Conservation (phyloP, 2,797 vertebrate species). For the Lagocephalus sceleratus region DNA sequence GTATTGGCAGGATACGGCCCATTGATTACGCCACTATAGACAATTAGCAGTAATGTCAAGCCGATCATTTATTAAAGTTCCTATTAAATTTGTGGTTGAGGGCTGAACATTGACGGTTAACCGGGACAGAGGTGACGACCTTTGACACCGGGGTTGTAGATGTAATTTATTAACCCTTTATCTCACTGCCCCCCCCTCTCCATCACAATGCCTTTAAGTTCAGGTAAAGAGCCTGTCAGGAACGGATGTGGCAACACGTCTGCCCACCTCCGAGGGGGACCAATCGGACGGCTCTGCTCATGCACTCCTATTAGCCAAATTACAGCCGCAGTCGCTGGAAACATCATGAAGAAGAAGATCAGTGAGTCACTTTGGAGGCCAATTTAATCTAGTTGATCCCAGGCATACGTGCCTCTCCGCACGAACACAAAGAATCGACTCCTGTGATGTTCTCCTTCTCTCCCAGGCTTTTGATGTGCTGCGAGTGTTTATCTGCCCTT, state of each 20-base stretch:
- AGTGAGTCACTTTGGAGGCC: conserved; percentile 37
- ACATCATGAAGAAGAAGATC: conserved; percentile 17
- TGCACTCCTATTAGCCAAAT: conserved; percentile 22
- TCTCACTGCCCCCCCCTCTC: not conserved
- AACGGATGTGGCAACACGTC: not conserved
- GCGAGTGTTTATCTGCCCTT: conserved; percentile 49
- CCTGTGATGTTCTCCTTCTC: conserved; percentile 30
- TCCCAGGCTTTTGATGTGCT: conserved; percentile 48
- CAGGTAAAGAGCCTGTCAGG: conserved; percentile 25
- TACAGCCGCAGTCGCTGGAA: not conserved
- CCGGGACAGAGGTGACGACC: conserved; percentile 13
- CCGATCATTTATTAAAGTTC: conserved; percentile 39
- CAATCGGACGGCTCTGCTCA: too few species aligned
- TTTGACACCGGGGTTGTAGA: conserved; percentile 23
- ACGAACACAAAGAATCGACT: conserved; percentile 36
- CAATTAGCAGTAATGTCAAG: conserved; percentile 25
- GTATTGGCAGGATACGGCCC: conserved; percentile 7
- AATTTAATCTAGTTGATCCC: conserved; percentile 40
- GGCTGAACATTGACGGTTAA: conserved; percentile 7
- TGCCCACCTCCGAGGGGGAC: too few species aligned
- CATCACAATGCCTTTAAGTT: conserved; percentile 9
- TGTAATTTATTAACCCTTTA: too few species aligned
- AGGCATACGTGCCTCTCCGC: not conserved
- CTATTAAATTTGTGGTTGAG: conserved; percentile 20
- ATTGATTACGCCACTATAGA: conserved; percentile 40